Evolutionary conservation across 2,888 invertebrate species (phyloP).

Genomic region (Smittia sp.): DNA sequence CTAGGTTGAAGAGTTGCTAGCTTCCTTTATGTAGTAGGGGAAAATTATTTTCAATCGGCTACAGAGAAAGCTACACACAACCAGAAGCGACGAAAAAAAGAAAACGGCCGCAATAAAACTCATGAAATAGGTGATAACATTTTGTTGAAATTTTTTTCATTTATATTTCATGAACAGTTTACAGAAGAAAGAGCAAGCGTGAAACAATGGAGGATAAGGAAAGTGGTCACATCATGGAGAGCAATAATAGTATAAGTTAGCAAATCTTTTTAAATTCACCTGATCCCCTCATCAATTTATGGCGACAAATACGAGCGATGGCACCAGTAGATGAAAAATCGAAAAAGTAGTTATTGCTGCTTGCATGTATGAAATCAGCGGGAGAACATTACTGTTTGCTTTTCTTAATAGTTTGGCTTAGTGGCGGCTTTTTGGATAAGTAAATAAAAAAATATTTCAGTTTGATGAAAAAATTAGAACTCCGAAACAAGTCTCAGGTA

Average conservation of each 20-base stretch:
- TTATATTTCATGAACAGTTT: not conserved
- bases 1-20: too few relatives aligned
- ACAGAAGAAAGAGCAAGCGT: not conserved
- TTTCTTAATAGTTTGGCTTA: constrained; percentile 16
- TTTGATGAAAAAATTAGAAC: constrained; percentile 37
- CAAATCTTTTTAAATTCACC: too few relatives aligned
- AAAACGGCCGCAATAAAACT: constrained; percentile 21
- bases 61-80: too few relatives aligned
- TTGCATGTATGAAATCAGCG: constrained; percentile 34
- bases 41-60: too few relatives aligned
- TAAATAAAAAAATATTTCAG: not conserved
- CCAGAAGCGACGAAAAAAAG: not conserved
- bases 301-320: not conserved
- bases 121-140: constrained; percentile 37
- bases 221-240: not conserved
- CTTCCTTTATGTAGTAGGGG: too few relatives aligned
- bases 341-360: constrained; percentile 6
- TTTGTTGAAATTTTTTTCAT: constrained; percentile 2
- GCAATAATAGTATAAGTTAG: constrained; percentile 3
- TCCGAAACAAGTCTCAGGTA: not conserved
- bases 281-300: not conserved
- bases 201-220: not conserved
- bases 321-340: not conserved
- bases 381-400: constrained; percentile 26
- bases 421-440: constrained; percentile 7